Evolutionary conservation across 2,113 vertebrate genomes (phyloP), one percentile per base, ranked within the genome.

Genomic region (Seriola quinqueradiata): DNA sequence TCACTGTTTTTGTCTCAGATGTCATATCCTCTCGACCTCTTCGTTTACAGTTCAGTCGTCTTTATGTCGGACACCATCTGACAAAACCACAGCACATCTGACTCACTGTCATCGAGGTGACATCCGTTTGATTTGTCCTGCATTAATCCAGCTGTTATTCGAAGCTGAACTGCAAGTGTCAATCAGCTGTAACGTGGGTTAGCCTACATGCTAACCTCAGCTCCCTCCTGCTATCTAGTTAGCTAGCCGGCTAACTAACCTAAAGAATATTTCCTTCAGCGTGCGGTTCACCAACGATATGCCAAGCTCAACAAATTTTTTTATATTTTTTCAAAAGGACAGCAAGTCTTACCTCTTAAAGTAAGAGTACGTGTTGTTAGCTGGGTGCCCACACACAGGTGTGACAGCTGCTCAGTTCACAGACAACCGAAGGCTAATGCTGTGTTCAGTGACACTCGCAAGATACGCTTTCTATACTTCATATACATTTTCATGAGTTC

Each of bases 361-460:
- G 3, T 23, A 36, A 38, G 13, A 38, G 32, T 74, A 70, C 61
- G 75, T 48, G 86, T 88, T 23, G 79, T 84, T 77, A 23, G 17
- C 28, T 50, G 23, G n/a, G n/a, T 8, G 55, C 4, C 38, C 75
- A 65, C 55, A 69, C 76, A 46, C 8, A 77, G 87, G 34, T 55
- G 64, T 87, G 76, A 91, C 92, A 94, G 90, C 91, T 92, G 91
- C 75, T 82, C 48, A 3, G 64, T 61, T 92, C 89, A 28, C 85
- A 79, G 65, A 65, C 71, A 85, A 73, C 77, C 77, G 42, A 81
- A 74, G 69, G 64, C 75, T 63, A 36, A 10, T 79, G 90, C 0
- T 80, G 70, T 67, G 1, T 93, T 90, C 69, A 86, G 0, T 0
- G 61, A 70, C 75, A 63, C 5, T 42, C 5, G 46, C 0, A 54